Evolutionary conservation across 2,113 vertebrate genomes (phyloP).

Genomic region (Diadophis punctatus): DNA sequence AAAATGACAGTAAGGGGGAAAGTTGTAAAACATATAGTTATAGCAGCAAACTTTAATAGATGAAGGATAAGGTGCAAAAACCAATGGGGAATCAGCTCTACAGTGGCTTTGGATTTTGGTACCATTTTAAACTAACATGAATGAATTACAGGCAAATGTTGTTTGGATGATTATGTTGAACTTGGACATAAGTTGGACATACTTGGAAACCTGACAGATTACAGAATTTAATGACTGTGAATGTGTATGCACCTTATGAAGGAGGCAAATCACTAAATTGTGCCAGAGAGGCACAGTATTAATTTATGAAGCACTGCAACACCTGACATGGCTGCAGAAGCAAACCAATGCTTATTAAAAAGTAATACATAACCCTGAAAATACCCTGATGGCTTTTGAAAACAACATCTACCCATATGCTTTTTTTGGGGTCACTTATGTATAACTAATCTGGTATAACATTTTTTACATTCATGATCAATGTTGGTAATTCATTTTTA

Average conservation of each 20-base stretch:
- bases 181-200: no score
- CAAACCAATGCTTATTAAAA: not conserved
- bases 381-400: not conserved
- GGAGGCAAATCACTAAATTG: not conserved
- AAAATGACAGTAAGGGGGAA: not conserved
- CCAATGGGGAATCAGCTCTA: not conserved
- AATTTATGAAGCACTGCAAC: not conserved
- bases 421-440: not conserved
- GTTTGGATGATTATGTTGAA: not conserved
- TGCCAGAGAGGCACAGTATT: not conserved
- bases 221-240: not conserved
- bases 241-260: not conserved
- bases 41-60: not conserved
- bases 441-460: not conserved
- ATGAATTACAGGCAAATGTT: not conserved
- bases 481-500: rapidly evolving
- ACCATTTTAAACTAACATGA: not conserved
- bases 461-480: not conserved
- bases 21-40: not conserved
- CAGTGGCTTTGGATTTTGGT: not conserved
- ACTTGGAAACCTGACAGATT: not conserved
- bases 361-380: not conserved
- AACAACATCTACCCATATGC: not conserved
- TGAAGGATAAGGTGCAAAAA: not conserved
- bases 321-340: not conserved